Evolutionary conservation across 1,140 invertebrate genomes (phyloP), one percentile per base, ranked within the genome.

Genomic region (Pseudomyrmex sp.): DNA sequence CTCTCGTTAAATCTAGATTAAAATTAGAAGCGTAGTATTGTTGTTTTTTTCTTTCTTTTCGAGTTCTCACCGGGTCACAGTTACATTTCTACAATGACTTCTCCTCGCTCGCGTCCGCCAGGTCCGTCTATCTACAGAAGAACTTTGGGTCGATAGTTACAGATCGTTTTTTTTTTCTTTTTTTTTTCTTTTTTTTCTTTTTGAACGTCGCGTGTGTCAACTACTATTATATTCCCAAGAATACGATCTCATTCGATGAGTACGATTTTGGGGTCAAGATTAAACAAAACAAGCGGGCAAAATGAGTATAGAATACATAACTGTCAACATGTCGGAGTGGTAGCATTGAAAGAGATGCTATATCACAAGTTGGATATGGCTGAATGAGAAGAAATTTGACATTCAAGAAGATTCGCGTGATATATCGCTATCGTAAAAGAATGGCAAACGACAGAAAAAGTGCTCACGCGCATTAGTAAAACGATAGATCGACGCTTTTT

Each of bases 1-100:
- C 85, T 92, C 91, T 90, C 87, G 91, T 92, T 92, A 93, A 88
- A 86, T 90, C 91, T 92, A 93, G 80, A 89, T 92, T 93, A 92
- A 93, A 88, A 93, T 92, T 92, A 93, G 86, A 92, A 93, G 91
- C 92, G 91, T 92, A 93, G 89, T 92, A 90, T 88, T 87, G 76
- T 87, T 88, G 87, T 85, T 76, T 48, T 54, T 75, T 82, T 56
- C 44, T 61, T 70, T 82, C 52, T 84, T 63, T 90, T 83, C 79
- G 72, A 80, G 88, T 88, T 87, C 87, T 90, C 89, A 89, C 87
- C 88, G 76, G 54, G 84, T 92, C 85, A 68, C 62, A 86, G 85
- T 76, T 86, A 86, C 82, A 54, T 82, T 84, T 87, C 89, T 91
- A 87, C 91, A 90, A 88, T 88, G 90, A 90, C 86, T 90, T 91